A percentile compares a stretch with the other conserved stretches of the same genome.
Conservation (phyloP, 2,888 invertebrate genomes). For the Pseudococcus longispinus region DNA sequence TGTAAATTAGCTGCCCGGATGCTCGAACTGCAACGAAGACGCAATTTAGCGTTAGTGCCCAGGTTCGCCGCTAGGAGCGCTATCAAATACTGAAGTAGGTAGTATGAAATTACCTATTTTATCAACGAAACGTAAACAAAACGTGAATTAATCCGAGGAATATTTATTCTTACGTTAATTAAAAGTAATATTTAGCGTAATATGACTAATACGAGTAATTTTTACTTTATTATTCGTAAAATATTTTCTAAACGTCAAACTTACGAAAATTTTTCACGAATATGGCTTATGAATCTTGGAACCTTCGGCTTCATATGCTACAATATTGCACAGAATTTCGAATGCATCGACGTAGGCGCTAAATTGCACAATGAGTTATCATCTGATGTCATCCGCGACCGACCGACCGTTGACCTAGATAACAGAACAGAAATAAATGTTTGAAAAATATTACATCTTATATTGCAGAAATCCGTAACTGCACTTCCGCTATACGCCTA, state of each 20-base stretch:
- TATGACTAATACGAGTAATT: too few relatives aligned
- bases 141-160: not conserved
- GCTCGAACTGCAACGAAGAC: not conserved
- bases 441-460: not conserved
- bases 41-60: not conserved
- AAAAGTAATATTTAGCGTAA: not conserved
- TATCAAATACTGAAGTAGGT: not conserved
- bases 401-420: not conserved
- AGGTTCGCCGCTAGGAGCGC: not conserved
- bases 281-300: not conserved
- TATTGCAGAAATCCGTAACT: not conserved
- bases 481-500: not conserved
- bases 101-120: not conserved
- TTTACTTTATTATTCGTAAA: not conserved
- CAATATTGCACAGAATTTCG: not conserved
- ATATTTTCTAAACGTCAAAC: not conserved
- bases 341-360: not conserved
- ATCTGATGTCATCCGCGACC: not conserved
- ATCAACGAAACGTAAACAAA: not conserved
- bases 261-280: not conserved
- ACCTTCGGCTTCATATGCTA: not conserved
- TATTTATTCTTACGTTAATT: not conserved
- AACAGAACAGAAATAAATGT: not conserved
- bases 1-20: not conserved
- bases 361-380: not conserved